These are phyloP conservation scores for Tachuris rubrigastra DNA, from an alignment of 2,113 vertebrate genomes.

Conservation along the genomic window DNA sequence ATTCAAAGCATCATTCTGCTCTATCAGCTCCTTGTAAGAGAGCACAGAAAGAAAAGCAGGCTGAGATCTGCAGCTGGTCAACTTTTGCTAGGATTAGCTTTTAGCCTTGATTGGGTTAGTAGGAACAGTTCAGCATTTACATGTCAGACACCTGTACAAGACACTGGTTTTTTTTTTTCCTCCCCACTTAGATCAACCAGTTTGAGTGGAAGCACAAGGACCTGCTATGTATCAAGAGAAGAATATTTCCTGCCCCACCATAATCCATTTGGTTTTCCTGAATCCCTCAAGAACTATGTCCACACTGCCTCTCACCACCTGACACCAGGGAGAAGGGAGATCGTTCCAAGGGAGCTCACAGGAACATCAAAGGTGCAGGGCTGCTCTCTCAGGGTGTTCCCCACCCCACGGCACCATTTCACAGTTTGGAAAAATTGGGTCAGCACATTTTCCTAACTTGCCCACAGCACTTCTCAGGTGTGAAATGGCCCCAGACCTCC, in stretches of 20 bases:
- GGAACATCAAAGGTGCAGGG: background rate
- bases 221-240: background rate
- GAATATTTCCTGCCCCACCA: background rate
- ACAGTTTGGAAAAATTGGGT: background rate
- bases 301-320: background rate
- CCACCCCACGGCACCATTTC: background rate
- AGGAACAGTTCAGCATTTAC: constrained; percentile 16
- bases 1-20: constrained; percentile 90
- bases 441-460: background rate
- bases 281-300: background rate
- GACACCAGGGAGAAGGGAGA: background rate
- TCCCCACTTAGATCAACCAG: background rate
- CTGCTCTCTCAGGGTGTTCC: background rate
- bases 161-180: background rate
- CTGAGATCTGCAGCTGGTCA: constrained; percentile 21
- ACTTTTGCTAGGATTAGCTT: constrained; percentile 11
- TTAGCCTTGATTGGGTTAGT: constrained; percentile 29
- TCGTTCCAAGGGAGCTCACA: background rate
- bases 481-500: background rate
- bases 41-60: constrained; percentile 59
- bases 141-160: background rate
- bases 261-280: background rate
- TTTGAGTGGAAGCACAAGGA: background rate
- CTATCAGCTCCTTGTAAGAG: constrained; percentile 86
- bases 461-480: background rate